Evolutionary conservation across 2,113 vertebrate genomes (phyloP).

Genomic region (Tachycineta bicolor): DNA sequence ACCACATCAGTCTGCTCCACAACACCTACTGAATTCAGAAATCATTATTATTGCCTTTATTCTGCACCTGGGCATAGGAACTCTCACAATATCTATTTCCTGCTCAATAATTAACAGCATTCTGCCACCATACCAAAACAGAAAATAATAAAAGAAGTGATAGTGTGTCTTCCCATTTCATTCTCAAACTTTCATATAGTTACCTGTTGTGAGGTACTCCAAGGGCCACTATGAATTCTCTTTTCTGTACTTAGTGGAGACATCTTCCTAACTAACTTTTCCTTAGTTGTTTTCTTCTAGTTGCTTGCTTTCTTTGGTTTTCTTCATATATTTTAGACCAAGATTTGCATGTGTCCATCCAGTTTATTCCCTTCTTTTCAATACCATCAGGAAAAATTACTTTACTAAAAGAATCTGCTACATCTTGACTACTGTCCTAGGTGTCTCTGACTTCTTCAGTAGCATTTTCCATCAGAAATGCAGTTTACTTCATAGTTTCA

Average conservation of each 20-base stretch:
- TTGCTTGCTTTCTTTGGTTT: constrained; percentile 73
- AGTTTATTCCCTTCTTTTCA: constrained; percentile 83
- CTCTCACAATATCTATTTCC: not conserved
- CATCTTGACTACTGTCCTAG: not conserved
- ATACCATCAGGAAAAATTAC: constrained; percentile 60
- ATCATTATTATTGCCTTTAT: not conserved
- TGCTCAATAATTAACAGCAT: not conserved
- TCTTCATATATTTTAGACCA: constrained; percentile 82
- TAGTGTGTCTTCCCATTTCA: not conserved
- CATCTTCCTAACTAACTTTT: constrained; percentile 53
- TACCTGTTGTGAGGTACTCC: constrained; percentile 85
- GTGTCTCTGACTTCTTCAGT: not conserved
- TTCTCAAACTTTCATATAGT: not conserved
- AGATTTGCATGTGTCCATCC: constrained; percentile 82
- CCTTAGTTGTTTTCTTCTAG: constrained; percentile 46
- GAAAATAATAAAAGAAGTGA: no score
- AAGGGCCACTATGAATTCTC: constrained; percentile 76
- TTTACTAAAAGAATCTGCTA: not conserved
- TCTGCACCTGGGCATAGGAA: not conserved
- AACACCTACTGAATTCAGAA: not conserved
- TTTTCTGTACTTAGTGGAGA: constrained; percentile 73
- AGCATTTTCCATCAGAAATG: not conserved
- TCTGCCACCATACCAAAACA: not conserved
- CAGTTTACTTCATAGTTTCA: constrained; percentile 13
- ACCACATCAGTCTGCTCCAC: not conserved